phyloP scores from a whole-genome alignment of 2,113 vertebrate species.

The Sarotherodon lohbergeri region DNA sequence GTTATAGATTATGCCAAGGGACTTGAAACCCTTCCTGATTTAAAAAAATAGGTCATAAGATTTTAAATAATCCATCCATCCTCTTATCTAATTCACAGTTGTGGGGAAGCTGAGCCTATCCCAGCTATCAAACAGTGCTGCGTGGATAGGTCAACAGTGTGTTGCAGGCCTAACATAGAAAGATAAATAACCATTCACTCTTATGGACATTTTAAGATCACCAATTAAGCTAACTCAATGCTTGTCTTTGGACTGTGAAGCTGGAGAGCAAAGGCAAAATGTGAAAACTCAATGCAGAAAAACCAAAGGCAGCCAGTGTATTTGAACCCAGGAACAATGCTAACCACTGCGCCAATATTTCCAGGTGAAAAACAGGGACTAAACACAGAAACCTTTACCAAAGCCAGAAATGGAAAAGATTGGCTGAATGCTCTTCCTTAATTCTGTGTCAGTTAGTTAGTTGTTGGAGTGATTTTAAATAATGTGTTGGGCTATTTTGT shows the following conservation, averaged over 20 bases:
- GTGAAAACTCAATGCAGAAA: background rate
- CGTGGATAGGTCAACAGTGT: background rate
- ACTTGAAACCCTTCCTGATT: background rate
- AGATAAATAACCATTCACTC: background rate
- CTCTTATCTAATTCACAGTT: background rate
- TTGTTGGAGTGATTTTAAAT: background rate
- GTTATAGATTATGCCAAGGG: accelerated
- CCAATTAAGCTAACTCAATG: background rate
- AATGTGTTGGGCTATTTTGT: background rate
- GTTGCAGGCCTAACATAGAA: background rate
- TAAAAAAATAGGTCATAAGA: background rate
- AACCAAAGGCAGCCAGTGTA: background rate
- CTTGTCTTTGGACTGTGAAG: background rate
- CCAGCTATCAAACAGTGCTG: background rate
- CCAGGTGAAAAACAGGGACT: background rate
- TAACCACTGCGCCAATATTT: background rate
- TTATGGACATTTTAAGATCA: background rate
- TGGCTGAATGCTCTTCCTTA: accelerated
- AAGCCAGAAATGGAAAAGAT: background rate
- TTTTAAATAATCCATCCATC: background rate
- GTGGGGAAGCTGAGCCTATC: background rate
- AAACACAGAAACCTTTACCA: background rate
- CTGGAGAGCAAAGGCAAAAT: background rate
- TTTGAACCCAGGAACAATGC: background rate
- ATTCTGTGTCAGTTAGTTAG: background rate